Base-by-base conservation (phyloP, 2,797 vertebrate genomes). In the Centroberyx gerrardi region DNA sequence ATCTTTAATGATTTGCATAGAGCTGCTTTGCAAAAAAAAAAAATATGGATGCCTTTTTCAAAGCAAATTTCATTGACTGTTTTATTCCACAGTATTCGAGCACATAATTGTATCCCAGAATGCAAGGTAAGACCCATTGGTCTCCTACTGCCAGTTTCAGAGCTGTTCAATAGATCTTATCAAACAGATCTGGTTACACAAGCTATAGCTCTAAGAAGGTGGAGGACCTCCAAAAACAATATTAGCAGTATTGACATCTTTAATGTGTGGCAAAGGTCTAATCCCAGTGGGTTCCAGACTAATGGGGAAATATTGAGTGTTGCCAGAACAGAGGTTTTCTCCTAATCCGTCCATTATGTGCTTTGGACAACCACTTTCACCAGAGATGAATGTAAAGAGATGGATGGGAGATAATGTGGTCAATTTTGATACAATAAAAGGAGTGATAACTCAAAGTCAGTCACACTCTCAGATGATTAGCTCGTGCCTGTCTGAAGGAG, bases 301-400 rank as follows among this genome's bases (percentile, higher is more conserved):
- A 95, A 95, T 95, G 93, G 94, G 87, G 87, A 93, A 93, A 90
- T 95, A 95, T 95, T 92, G 95, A 95, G 92, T 95, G 92, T 90
- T 93, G 91, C 88, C 83, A 92, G 90, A 90, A 88, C 87, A 87
- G 80, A 89, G 90, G 85, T 88, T 90, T 94, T 92, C 85, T 90
- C 80, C 90, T 90, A 90, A 92, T 93, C 87, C 85, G 84, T 88
- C 91, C 92, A 93, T 92, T 92, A 94, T 88, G 83, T 76, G 84
- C 88, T 80, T 76, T 74, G 85, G 82, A 91, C 87, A 85, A 88
- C 86, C 87, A 87, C 87, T 88, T 86, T 90, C 85, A 88, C 72
- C 74, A 64, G 81, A 88, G 83, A 87, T 84, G 81, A 89, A 90
- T 87, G 90, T 58, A 82, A 72, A 1, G 76, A 84, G 88, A 91